Percentiles rank a stretch among this genome's conserved stretches.
These are phyloP conservation scores for Ammodytes marinus DNA, from an alignment of 2,113 vertebrate genomes.

Conservation along the genomic window DNA sequence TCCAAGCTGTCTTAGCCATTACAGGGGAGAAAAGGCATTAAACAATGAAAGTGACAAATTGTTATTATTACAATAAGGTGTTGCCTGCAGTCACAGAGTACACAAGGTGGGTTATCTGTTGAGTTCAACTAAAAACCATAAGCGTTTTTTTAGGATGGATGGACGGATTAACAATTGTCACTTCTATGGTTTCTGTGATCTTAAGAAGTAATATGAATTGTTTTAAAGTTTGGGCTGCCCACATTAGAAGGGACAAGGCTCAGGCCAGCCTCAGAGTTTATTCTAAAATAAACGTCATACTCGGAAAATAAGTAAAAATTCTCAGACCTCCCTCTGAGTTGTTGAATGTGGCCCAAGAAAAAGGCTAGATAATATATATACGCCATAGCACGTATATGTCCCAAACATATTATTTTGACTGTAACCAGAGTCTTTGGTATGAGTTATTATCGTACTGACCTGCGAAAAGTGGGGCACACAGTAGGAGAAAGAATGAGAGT, in stretches of 20 bases:
- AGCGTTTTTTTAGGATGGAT: neutral
- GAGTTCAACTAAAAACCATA: neutral
- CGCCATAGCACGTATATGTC: conserved; percentile 45
- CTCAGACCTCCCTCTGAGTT: conserved; percentile 48
- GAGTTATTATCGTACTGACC: conserved; percentile 43
- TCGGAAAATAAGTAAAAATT: conserved; percentile 4
- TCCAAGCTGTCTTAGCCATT: neutral
- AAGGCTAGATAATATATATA: conserved; percentile 43
- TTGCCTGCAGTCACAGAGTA: neutral
- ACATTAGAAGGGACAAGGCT: conserved; percentile 4
- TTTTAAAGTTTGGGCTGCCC: conserved; percentile 23
- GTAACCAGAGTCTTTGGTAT: conserved; percentile 44
- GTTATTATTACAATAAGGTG: neutral
- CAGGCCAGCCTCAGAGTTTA: neutral
- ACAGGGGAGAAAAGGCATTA: neutral
- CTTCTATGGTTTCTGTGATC: conserved; percentile 4
- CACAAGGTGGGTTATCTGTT: neutral
- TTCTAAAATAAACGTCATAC: conserved; percentile 34
- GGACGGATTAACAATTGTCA: neutral
- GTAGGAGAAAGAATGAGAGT: conserved; percentile 17
- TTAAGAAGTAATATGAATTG: conserved; percentile 19
- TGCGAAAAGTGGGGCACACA: conserved; percentile 31
- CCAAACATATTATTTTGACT: conserved; percentile 34
- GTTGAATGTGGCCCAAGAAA: conserved; percentile 40
- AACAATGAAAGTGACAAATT: conserved; percentile 8